Evolutionary conservation across 2,797 vertebrate species (phyloP), one percentile per base, ranked within the genome.

Genomic region (Sorex maritimensis): DNA sequence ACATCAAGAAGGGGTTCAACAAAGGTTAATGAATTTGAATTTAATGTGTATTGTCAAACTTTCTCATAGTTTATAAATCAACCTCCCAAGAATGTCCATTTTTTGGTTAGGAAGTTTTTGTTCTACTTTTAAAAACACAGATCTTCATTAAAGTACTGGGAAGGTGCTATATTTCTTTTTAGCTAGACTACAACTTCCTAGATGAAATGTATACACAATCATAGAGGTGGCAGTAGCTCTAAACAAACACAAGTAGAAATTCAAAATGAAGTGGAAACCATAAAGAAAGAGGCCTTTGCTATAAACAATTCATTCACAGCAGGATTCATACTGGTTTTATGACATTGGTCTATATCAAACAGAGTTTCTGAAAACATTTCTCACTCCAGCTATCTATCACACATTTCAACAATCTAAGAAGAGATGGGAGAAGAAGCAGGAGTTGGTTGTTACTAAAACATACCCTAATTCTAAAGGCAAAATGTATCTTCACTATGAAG

Each of bases 201-300:
- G 38, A 72, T 90, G 87, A 95, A 73, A 95, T 84, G 80, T 86
- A 68, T 69, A 88, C 63, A 81, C 67, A 87, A 80, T 81, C 74
- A 88, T 1, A 77, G 93, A 67, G 19, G 34, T 75, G 58, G 73
- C 44, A 77, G 74, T 34, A 67, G n/a, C 73, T 93, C 95, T 94
- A 96, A 95, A 95, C 87, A 95, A 95, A 93, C 74, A 88, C n/a
- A 83, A 94, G 86, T 34, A 80, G 81, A 94, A 95, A 92, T 87
- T 72, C 65, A 87, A 93, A 94, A 94, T 87, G 91, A 96, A 93
- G 93, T 77, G 82, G 68, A 67, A 93, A 77, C 82, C 68, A 92
- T 75, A 94, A 93, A 92, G 58, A 73, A 92, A 93, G 65, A 94
- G 55, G 24, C 90, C 68, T 90, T 85, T 85, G 23, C 49, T 69